Evolutionary conservation across 2,113 vertebrate genomes (phyloP), one percentile per base, ranked within the genome.

Genomic region (Noturus placidus): DNA sequence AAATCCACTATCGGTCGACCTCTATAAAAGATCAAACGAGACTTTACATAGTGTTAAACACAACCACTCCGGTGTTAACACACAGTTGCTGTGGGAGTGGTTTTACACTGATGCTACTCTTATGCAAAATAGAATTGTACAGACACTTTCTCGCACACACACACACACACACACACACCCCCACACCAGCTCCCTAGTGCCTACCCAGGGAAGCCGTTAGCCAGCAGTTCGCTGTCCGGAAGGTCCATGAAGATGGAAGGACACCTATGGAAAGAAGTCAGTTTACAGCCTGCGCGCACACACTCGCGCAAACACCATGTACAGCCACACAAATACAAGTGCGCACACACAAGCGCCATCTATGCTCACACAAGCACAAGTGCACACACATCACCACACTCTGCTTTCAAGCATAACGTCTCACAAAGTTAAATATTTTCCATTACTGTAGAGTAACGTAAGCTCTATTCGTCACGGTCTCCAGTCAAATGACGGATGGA

Each of bases 201-300:
- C 94, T 96, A 96, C 95, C 95, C 93, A 89, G 94, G 93, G 93
- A 95, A 96, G 93, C 93, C 93, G 94, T 93, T 95, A 92, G 91
- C 94, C 93, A 96, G 94, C 93, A 96, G 95, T 83, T 96, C 95
- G 92, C 95, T 95, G 92, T 96, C 95, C 94, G 94, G 94, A 92
- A 95, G 94, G 94, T 96, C 95, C 95, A 95, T 95, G 95, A 96
- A 95, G 94, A 96, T 93, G 89, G 95, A 95, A 90, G 95, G 95
- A 92, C 94, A 96, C 95, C 95, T 96, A 95, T 33, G 94, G 92
- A 96, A 94, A 96, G 92, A 96, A 93, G 94, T 95, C 91, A 95
- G 93, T 94, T 94, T 94, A 91, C 69, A 92, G 86, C 91, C 92
- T 93, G 93, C 87, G 56, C 56, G 5, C 33, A 87, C 87, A 72